Evolutionary conservation across 2,888 invertebrate genomes (phyloP).

Genomic region (Enchytraeus crypticus): DNA sequence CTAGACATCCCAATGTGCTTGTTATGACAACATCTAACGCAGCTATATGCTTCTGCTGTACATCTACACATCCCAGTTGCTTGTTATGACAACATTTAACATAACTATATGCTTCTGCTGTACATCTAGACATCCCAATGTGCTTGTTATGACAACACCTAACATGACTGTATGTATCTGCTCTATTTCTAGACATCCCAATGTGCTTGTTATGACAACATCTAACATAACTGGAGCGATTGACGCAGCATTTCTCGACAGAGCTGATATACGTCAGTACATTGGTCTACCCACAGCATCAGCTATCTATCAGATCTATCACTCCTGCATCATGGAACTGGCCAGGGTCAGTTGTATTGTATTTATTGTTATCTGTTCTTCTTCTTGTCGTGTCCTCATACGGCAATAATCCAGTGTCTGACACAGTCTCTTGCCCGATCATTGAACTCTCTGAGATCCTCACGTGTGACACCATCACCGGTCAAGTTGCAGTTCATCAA

Average conservation of each 20-base stretch:
- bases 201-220: conserved; percentile 86
- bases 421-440: too few species aligned
- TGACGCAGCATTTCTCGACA: conserved; percentile 87
- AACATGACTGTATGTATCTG: conserved; percentile 1
- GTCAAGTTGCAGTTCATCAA: too few species aligned
- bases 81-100: too few species aligned
- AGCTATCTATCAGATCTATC: conserved; percentile 76
- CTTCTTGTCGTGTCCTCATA: not conserved
- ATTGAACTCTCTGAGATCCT: too few species aligned
- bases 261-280: conserved; percentile 84
- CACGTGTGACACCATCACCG: too few species aligned
- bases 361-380: not conserved
- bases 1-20: too few species aligned
- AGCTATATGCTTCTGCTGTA: too few species aligned
- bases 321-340: conserved; percentile 72
- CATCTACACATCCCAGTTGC: too few species aligned
- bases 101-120: too few species aligned
- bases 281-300: conserved; percentile 70
- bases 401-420: not conserved
- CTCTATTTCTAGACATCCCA: conserved; percentile 60
- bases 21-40: too few species aligned
- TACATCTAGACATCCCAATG: not conserved
- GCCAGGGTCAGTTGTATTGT: conserved; percentile 55
- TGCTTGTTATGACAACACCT: not conserved
- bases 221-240: conserved; percentile 89